Evolutionary conservation across 2,888 invertebrate species (phyloP), one percentile per base, ranked within the genome.

Genomic region (Scaptomyza polygonia): DNA sequence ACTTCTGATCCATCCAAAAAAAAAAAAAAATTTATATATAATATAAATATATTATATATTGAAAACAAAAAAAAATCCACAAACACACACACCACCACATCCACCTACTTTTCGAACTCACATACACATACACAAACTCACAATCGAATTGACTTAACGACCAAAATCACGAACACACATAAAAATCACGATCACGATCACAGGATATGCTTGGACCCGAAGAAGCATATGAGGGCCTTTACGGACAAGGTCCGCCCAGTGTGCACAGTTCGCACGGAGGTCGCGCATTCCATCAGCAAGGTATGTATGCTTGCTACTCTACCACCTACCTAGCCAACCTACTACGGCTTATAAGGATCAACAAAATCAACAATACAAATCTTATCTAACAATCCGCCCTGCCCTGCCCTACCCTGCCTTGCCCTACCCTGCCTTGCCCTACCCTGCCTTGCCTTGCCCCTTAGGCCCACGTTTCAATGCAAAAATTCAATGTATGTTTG

Each of bases 221-320:
- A 92, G 97, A 97, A 93, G 95, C 96, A 90, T 98, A 97, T 93
- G 97, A 97, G 92, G 96, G 96, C 92, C 95, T 97, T 94, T 98
- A 97, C 93, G 96, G 96, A 90, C 97, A 97, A 92, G 96, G 97
- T 91, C 97, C 97, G 86, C 97, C 97, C 86, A 96, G 95, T 91
- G 95, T 96, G 91, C 96, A 96, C 93, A 95, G 95, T 93, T 95
- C 95, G 90, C 95, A 95, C 86, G 95, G 95, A 88, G 94, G 95
- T 89, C 94, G 95, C 90, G 93, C 94, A 88, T 97, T 96, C 93
- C 96, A 84, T 78, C 84, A 96, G 90, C 96, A 96, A 96, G 97
- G 96, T 97, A 95, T 94, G 92, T 92, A 90, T 82, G 75, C 57
- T 58, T 49, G 63, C 52, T 21, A 21, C 4, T 36, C 9, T 29